phyloP scores from a whole-genome alignment of 2,113 vertebrate species.

The Pachycephala philippinensis region DNA sequence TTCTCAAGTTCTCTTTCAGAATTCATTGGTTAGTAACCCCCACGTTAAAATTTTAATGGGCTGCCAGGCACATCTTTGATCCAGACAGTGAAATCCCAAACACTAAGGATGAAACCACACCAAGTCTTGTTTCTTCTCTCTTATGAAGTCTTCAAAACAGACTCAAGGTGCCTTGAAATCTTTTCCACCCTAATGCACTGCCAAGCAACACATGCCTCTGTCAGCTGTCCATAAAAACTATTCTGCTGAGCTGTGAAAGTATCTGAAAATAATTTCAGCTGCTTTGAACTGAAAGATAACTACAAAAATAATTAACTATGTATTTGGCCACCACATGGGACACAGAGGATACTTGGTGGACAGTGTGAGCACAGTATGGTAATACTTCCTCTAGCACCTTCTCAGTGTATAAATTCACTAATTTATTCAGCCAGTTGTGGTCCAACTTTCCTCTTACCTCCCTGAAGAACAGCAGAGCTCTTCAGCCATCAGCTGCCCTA shows the following conservation, averaged over 20 bases:
- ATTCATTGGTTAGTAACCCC: neutral
- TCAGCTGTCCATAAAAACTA: neutral
- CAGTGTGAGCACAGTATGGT: neutral
- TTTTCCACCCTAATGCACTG: neutral
- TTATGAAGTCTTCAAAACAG: neutral
- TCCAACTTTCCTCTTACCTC: neutral
- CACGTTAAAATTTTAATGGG: neutral
- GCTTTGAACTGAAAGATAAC: neutral
- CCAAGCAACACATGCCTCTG: neutral
- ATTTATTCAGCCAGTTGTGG: neutral
- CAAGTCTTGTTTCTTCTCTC: neutral
- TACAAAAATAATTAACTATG: neutral
- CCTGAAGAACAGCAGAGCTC: neutral
- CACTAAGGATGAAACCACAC: neutral
- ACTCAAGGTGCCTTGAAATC: neutral
- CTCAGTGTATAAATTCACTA: neutral
- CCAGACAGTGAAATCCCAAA: neutral
- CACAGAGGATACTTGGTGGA: neutral
- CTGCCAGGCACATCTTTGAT: neutral
- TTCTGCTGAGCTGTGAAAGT: neutral
- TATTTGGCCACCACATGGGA: neutral
- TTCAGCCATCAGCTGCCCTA: neutral
- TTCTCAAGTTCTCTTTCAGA: neutral
- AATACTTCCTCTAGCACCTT: neutral
- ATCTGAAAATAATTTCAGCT: neutral